Conservation (phyloP, 2,113 vertebrate species). For the Poeciliopsis retropinna region DNA sequence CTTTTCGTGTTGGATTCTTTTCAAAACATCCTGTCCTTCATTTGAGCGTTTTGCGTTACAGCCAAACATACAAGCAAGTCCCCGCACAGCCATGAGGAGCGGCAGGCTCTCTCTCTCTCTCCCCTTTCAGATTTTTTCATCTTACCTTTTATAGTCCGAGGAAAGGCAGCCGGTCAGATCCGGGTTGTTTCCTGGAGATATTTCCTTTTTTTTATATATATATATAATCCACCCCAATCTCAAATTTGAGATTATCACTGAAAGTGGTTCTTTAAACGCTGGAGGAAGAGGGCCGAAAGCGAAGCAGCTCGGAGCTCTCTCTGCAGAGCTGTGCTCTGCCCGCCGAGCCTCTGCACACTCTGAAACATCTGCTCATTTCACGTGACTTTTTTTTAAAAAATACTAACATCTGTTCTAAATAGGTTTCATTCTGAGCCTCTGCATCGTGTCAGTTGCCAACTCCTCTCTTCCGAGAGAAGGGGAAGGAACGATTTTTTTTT, state of each 20-base stretch:
- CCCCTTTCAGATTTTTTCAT: not conserved
- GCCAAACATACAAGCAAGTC: slow-evolving; percentile 15
- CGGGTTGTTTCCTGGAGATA: slow-evolving; percentile 15
- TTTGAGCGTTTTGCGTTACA: slow-evolving; percentile 15
- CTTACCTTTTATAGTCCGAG: slow-evolving; percentile 48
- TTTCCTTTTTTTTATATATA: not conserved
- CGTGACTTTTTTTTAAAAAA: slow-evolving; percentile 87
- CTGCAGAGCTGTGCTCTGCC: slow-evolving; percentile 69
- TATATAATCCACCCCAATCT: slow-evolving; percentile 52
- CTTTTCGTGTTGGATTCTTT: slow-evolving; percentile 13
- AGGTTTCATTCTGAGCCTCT: slow-evolving; percentile 89
- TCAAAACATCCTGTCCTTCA: slow-evolving; percentile 24
- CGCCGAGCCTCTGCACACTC: slow-evolving; percentile 78
- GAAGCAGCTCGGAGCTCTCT: slow-evolving; percentile 49
- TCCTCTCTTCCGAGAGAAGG: slow-evolving; percentile 51
- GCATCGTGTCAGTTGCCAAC: slow-evolving; percentile 85
- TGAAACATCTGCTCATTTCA: slow-evolving; percentile 90
- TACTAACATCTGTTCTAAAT: slow-evolving; percentile 92
- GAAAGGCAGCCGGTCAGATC: slow-evolving; percentile 7
- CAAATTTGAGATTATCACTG: slow-evolving; percentile 1
- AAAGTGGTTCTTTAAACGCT: not conserved
- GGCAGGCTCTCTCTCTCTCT: not conserved
- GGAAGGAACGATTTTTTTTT: slow-evolving; percentile 32
- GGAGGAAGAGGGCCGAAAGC: not conserved
- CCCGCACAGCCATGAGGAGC: not conserved